These are phyloP conservation scores for Choloepus hoffmanni DNA, from an alignment of 2,113 vertebrate species.

Conservation along the genomic window DNA sequence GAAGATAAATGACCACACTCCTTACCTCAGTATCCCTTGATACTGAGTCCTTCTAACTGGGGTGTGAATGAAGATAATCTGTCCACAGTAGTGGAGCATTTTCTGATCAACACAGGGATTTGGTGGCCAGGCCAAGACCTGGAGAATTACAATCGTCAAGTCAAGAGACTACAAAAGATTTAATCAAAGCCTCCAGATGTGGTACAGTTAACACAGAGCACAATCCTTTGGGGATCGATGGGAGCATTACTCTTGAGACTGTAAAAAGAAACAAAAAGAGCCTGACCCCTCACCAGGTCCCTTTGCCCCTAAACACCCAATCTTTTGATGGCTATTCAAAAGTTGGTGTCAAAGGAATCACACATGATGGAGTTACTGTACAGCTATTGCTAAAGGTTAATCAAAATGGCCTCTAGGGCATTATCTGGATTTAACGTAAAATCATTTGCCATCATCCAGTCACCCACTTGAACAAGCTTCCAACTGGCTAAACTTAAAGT, in stretches of 20 bases:
- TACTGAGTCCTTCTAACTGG: not conserved
- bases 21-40: not conserved
- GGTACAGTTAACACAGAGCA: not conserved
- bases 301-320: not conserved
- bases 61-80: not conserved
- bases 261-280: not conserved
- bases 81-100: not conserved
- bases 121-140: not conserved
- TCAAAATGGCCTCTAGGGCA: not conserved
- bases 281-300: not conserved
- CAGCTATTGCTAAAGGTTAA: not conserved
- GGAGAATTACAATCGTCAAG: conserved; percentile 33
- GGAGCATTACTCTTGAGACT: not conserved
- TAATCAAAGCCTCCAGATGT: not conserved
- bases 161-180: conserved; percentile 38
- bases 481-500: not conserved
- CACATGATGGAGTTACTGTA: not conserved
- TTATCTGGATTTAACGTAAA: conserved; percentile 27
- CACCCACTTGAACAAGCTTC: not conserved
- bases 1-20: not conserved
- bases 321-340: not conserved
- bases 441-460: not conserved
- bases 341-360: not conserved
- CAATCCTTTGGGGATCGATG: not conserved
- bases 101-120: not conserved